Evolutionary conservation across 53 echinoderm and acorn worm genomes (phyloP).

Genomic region (Hippasteria phrygiana): DNA sequence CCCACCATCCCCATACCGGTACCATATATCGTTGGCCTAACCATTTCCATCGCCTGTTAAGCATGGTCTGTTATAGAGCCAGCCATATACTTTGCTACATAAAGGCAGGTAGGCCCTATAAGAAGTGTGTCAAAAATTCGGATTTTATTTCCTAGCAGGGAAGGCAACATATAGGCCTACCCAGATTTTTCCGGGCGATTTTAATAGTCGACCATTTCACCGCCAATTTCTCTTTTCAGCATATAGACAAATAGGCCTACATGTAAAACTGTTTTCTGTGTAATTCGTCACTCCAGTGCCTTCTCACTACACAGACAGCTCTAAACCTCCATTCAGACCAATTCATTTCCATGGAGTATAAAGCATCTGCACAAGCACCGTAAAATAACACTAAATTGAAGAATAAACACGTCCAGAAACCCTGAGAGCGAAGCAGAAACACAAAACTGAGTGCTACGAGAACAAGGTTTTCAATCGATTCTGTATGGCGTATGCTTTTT

Average conservation of each 20-base stretch:
- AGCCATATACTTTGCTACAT: no score
- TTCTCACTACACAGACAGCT: no score
- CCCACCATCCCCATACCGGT: no score
- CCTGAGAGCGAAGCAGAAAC: background rate
- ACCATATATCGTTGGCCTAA: no score
- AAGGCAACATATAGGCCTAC: no score
- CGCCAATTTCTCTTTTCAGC: background rate
- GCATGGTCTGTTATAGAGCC: no score
- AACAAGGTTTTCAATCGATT: slow-evolving; percentile 33
- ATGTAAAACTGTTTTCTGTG: background rate
- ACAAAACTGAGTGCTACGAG: background rate
- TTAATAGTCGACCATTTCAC: background rate
- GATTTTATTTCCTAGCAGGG: no score
- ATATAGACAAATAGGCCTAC: background rate
- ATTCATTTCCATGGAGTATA: slow-evolving; percentile 3
- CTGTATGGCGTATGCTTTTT: slow-evolving; percentile 3
- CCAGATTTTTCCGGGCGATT: no score
- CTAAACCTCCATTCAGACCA: background rate
- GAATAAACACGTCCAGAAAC: slow-evolving; percentile 48
- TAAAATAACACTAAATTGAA: slow-evolving; percentile 56
- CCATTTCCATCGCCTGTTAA: no score
- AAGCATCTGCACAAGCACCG: slow-evolving; percentile 9
- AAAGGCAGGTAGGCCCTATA: no score
- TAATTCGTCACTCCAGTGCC: background rate
- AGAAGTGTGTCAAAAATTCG: no score